Base-by-base conservation (phyloP, 2,797 vertebrate genomes). In the Tapera naevia region DNA sequence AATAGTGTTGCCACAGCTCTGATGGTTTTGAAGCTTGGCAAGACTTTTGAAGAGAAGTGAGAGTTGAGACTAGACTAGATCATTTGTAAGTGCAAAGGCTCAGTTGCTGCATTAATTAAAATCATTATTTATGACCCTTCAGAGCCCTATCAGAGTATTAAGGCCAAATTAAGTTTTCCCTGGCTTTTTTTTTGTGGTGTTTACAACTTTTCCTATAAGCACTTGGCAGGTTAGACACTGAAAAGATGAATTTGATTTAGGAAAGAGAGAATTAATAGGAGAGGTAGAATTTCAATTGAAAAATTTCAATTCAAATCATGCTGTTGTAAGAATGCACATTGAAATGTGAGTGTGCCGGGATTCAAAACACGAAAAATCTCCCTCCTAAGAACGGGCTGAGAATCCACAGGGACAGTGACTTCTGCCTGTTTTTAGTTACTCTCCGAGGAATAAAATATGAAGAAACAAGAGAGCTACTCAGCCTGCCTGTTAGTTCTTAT, bases 281-380 rank as follows among this genome's bases (percentile, higher is more conserved):
- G 21, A 73, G 19, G 16, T 61, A 48, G 41, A 76, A 65, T 65
- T 92, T 46, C 69, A 43, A 35, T 3, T 35, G 27, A 11, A 46
- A 81, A 82, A 65, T 65, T 92, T 46, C 69, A 43, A 35, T 3
- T 35, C 27, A 11, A 46, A 81, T 43, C 10, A 15, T 7, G 14
- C 14, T 70, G 28, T 28, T 1, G 0, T 60, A 64, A 80, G 32
- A 64, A 61, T 2, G 16, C n/a, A 65, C 5, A 17, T 18, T 48
- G 39, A 69, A 72, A 80, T 0, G 0, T 45, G 58, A 80, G 21
- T 0, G 0, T 73, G 46, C 0, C 74, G 70, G 45, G 51, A 84
- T 86, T 51, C 62, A 85, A 88, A 75, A 22, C 24, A 30, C 0
- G 1, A 28, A 50, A 75, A 72, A 56, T 3, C 17, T 89, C 21